Evolutionary conservation across 2,888 invertebrate genomes (phyloP).

Genomic region (Creontiades dilutus): DNA sequence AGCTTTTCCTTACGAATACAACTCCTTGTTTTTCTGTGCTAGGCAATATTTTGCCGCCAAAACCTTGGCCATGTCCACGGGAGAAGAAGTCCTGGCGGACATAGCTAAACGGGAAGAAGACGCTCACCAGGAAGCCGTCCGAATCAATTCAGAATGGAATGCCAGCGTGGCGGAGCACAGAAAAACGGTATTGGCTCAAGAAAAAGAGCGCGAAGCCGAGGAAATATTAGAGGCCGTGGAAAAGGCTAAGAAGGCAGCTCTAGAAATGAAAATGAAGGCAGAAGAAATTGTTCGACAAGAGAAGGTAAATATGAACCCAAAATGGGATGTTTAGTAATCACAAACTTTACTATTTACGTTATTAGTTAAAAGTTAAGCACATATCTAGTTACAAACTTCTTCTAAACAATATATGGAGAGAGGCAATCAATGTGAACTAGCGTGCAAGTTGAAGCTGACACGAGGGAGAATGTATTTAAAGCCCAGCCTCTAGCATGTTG

Average conservation of each 20-base stretch:
- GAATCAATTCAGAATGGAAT: constrained; percentile 87
- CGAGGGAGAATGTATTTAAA: too few relatives aligned
- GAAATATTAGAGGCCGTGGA: constrained; percentile 78
- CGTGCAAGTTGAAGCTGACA: too few relatives aligned
- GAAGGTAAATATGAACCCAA: constrained; percentile 78
- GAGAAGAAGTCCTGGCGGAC: constrained; percentile 76
- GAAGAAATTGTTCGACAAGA: constrained; percentile 79
- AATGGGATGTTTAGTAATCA: too few relatives aligned
- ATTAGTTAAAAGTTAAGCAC: too few relatives aligned
- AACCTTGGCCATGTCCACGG: constrained; percentile 79
- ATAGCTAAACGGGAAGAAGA: constrained; percentile 81
- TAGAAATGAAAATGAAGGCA: constrained; percentile 74
- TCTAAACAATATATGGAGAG: too few relatives aligned
- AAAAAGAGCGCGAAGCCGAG: constrained; percentile 78
- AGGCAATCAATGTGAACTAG: too few relatives aligned
- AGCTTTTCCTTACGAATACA: too few relatives aligned
- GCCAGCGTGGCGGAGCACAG: constrained; percentile 82
- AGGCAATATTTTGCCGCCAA: constrained; percentile 81
- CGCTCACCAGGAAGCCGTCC: constrained; percentile 82
- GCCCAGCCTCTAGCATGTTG: too few relatives aligned
- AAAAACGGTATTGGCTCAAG: constrained; percentile 79
- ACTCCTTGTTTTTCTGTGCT: too few relatives aligned
- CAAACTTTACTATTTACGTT: too few relatives aligned
- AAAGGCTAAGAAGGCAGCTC: constrained; percentile 63
- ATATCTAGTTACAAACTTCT: too few relatives aligned